These are phyloP conservation scores for Sericinus montela DNA, from an alignment of 2,888 invertebrate genomes.

Conservation along the genomic window DNA sequence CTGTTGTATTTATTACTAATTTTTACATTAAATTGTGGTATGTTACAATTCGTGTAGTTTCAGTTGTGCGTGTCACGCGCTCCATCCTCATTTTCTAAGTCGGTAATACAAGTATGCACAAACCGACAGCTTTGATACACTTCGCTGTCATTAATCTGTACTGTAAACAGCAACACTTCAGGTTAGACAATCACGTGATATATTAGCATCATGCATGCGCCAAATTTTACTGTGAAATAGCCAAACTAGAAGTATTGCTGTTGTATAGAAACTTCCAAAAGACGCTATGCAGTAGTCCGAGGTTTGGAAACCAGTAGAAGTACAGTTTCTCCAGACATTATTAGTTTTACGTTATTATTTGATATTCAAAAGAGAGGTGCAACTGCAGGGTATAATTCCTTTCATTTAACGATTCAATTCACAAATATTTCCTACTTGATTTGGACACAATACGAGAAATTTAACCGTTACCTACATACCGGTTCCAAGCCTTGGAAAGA, in stretches of 20 bases:
- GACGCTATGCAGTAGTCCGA: not conserved
- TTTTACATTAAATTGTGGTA: constrained; percentile 86
- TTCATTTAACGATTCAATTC: too few relatives aligned
- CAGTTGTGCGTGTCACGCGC: constrained; percentile 66
- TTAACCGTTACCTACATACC: not conserved
- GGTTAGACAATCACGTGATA: constrained; percentile 17
- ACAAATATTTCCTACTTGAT: too few relatives aligned
- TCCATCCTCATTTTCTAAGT: constrained; percentile 52
- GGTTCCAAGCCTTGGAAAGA: constrained; percentile 16
- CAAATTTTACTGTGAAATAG: constrained; percentile 6
- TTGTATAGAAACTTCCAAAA: constrained; percentile 4
- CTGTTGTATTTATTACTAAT: constrained; percentile 84
- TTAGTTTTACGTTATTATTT: too few relatives aligned
- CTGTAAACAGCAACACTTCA: constrained; percentile 15
- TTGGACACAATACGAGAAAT: too few relatives aligned
- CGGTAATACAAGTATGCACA: constrained; percentile 4
- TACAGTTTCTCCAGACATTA: too few relatives aligned
- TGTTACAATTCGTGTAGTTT: constrained; percentile 81
- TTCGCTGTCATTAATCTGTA: constrained; percentile 14
- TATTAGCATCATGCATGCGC: constrained; percentile 13
- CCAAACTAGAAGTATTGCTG: constrained; percentile 15
- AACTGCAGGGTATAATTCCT: too few relatives aligned
- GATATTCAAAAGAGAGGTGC: too few relatives aligned
- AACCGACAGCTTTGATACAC: constrained; percentile 14
- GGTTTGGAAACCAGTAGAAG: constrained; percentile 12